Evolutionary conservation across 2,113 vertebrate genomes (phyloP).

Genomic region (Pycnonotus jocosus): DNA sequence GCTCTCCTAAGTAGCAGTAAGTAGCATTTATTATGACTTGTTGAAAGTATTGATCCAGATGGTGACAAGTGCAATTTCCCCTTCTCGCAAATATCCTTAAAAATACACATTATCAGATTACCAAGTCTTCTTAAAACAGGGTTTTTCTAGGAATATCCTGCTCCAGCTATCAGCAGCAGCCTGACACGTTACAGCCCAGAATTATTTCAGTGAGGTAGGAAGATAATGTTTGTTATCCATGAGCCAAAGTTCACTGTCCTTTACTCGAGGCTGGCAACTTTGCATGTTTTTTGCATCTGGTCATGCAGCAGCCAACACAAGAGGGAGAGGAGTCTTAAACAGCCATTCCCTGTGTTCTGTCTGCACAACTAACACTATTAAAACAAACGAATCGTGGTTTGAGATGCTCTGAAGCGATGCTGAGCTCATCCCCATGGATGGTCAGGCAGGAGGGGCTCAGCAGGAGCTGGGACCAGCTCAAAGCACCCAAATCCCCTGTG

Average conservation of each 20-base stretch:
- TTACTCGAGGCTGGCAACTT: background rate
- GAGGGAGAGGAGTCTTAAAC: background rate
- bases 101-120: slow-evolving; percentile 40
- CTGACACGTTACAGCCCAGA: background rate
- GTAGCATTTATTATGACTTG: slow-evolving; percentile 59
- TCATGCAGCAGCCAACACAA: background rate
- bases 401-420: background rate
- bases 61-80: slow-evolving; percentile 37
- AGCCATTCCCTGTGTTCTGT: background rate
- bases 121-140: background rate
- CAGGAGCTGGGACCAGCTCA: accelerated
- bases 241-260: background rate
- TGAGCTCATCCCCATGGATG: accelerated
- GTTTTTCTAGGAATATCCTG: background rate
- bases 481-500: background rate
- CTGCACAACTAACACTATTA: background rate
- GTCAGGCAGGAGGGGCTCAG: background rate
- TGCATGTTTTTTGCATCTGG: background rate
- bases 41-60: slow-evolving; percentile 61
- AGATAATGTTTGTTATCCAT: background rate
- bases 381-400: background rate
- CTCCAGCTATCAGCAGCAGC: background rate
- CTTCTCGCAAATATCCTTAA: slow-evolving; percentile 11
- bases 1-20: slow-evolving; percentile 58
- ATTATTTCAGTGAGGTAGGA: background rate